Percentiles rank a stretch among this genome's conserved stretches.
Conservation (phyloP, 2,888 invertebrate species). For the Dioctria linearis region DNA sequence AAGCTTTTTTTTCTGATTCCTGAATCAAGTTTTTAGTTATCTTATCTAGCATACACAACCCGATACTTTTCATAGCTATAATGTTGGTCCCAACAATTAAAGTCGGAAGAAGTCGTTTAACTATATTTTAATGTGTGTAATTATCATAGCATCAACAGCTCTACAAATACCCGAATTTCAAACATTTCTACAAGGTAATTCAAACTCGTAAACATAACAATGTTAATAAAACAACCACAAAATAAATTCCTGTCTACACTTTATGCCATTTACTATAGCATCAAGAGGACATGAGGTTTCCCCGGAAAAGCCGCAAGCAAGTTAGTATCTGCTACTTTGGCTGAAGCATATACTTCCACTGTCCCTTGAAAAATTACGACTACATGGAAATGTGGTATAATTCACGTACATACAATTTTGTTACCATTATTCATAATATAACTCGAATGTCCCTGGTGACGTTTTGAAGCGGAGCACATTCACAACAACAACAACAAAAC, state of each 20-base stretch:
- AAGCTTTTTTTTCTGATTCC: too few relatives aligned
- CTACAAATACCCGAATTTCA: too few relatives aligned
- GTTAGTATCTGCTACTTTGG: constrained; percentile 2
- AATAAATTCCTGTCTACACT: constrained; percentile 4
- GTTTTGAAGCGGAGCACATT: not conserved
- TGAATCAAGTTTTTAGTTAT: too few relatives aligned
- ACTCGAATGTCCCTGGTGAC: constrained; percentile 30
- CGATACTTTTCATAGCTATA: too few relatives aligned
- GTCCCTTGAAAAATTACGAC: constrained; percentile 33
- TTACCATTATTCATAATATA: constrained; percentile 33
- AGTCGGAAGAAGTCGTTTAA: too few relatives aligned
- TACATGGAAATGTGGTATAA: constrained; percentile 28
- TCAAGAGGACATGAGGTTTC: constrained; percentile 1
- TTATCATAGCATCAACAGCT: too few relatives aligned
- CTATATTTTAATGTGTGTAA: too few relatives aligned
- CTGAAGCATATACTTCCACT: not conserved
- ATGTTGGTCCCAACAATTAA: too few relatives aligned
- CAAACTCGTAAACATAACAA: too few relatives aligned
- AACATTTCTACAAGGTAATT: too few relatives aligned
- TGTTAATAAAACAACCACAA: constrained; percentile 14
- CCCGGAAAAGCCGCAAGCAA: constrained; percentile 13
- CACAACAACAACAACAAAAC: too few relatives aligned
- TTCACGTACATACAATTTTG: constrained; percentile 28
- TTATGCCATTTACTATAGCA: constrained; percentile 7
- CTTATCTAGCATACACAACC: too few relatives aligned